Evolutionary conservation across 2,113 vertebrate genomes (phyloP), one percentile per base, ranked within the genome.

Genomic region (Heterotis niloticus): DNA sequence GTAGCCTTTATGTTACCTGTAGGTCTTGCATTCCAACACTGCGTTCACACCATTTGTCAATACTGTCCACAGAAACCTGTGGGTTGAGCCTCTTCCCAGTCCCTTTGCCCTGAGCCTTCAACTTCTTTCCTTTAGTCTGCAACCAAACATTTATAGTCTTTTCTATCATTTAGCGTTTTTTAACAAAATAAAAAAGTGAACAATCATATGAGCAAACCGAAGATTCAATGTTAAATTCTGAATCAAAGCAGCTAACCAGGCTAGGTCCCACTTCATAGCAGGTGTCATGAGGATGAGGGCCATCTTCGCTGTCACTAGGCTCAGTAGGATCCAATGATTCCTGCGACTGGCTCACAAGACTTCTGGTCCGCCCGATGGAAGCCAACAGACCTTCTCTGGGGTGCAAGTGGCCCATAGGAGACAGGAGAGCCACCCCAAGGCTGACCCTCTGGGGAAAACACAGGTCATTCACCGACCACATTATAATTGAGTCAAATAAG

Each of bases 41-140:
- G 86, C 92, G 89, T 80, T 91, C 79, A 86, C 90, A 93, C 81
- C 91, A 92, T 82, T 94, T 92, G 76, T 97, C 94, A 70, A 95
- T 90, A 81, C 93, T 94, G 85, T 96, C 93, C 57, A 93, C 91
- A 5, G 92, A 92, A 59, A 90, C 93, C 87, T 94, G 93, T 86
- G 92, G 94, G 70, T 94, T 96, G 77, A 96, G 87, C 80, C 94
- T 93, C 90, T 97, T 97, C 82, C 94, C 90, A 79, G 92, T 93
- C 59, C 93, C 87, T 88, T 94, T 96, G 0, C 90, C 89, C 51
- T 95, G 94, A 28, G 94, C 92, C 62, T 89, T 90, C 56, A 94
- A 89, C 76, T 93, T 91, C 84, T 91, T 93, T 73, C 91, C 91
- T 11, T 85, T 77, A 65, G 88, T 88, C 93, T 94, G 78, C 10